Conservation (phyloP, 2,888 invertebrate genomes). For the Drosophila nr. perissopoda region DNA sequence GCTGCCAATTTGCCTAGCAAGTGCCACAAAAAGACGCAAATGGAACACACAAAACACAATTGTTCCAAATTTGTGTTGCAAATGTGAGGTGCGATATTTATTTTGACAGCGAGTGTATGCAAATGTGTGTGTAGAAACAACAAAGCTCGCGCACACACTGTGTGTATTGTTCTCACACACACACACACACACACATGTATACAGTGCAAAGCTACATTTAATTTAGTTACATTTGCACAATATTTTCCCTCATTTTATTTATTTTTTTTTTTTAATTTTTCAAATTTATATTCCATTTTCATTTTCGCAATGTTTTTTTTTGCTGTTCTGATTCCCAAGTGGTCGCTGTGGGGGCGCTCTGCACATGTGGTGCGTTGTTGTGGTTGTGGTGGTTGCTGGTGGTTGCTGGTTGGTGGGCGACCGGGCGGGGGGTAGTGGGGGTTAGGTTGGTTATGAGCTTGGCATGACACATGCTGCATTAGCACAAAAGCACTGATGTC, state of each 20-base stretch:
- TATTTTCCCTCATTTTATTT: conserved; percentile 14
- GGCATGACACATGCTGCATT: conserved; percentile 56
- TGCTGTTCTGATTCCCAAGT: conserved; percentile 54
- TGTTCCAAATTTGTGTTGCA: conserved; percentile 31
- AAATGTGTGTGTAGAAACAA: conserved; percentile 39
- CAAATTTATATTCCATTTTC: conserved; percentile 73
- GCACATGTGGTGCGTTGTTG: background rate
- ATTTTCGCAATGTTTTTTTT: conserved; percentile 32
- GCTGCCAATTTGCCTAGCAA: conserved; percentile 1
- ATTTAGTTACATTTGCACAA: conserved; percentile 71
- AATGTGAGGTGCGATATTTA: conserved; percentile 40
- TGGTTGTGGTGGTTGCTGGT: background rate
- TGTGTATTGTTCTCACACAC: conserved; percentile 4
- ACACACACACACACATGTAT: conserved; percentile 9
- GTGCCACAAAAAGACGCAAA: conserved; percentile 2
- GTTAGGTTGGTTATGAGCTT: conserved; percentile 4
- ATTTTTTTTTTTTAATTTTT: conserved; percentile 54
- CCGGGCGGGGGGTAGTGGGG: background rate
- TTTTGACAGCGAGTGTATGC: conserved; percentile 49
- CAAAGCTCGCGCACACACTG: conserved; percentile 11
- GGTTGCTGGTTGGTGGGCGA: background rate
- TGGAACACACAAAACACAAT: conserved; percentile 2
- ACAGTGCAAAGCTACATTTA: conserved; percentile 51
- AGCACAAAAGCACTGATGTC: conserved; percentile 45
- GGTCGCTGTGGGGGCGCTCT: conserved; percentile 23